Conservation (phyloP, 2,113 vertebrate species). For the Synodontis membranacea region DNA sequence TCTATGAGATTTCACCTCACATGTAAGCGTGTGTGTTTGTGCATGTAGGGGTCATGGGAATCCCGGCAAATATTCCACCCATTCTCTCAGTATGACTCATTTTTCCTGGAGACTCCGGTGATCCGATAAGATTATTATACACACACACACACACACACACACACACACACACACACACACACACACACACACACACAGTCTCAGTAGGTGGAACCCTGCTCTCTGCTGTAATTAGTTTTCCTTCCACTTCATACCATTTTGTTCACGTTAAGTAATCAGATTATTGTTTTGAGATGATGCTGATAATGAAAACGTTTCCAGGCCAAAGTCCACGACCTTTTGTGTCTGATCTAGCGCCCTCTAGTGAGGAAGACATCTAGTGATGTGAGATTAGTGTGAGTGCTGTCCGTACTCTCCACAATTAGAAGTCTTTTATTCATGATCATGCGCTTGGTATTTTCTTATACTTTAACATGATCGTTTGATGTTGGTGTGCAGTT, state of each 20-base stretch:
- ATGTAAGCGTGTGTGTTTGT: slow-evolving; percentile 74
- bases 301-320: neutral
- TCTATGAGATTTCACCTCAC: slow-evolving; percentile 97
- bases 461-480: neutral
- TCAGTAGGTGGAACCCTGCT: neutral
- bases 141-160: slow-evolving; percentile 18
- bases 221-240: slow-evolving; percentile 14
- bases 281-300: neutral
- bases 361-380: neutral
- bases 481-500: neutral
- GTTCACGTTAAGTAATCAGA: slow-evolving; percentile 4
- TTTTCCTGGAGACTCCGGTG: slow-evolving; percentile 54
- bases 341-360: neutral
- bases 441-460: neutral
- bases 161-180: slow-evolving; percentile 21
- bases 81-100: slow-evolving; percentile 52
- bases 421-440: neutral
- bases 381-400: neutral
- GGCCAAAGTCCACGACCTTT: neutral
- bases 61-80: slow-evolving; percentile 43
- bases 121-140: slow-evolving; percentile 23
- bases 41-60: slow-evolving; percentile 23
- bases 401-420: too few relatives aligned
- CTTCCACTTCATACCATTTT: neutral
- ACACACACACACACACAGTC: neutral